phyloP scores from a whole-genome alignment of 2,797 vertebrate species.

The Anolis apletophallus region DNA sequence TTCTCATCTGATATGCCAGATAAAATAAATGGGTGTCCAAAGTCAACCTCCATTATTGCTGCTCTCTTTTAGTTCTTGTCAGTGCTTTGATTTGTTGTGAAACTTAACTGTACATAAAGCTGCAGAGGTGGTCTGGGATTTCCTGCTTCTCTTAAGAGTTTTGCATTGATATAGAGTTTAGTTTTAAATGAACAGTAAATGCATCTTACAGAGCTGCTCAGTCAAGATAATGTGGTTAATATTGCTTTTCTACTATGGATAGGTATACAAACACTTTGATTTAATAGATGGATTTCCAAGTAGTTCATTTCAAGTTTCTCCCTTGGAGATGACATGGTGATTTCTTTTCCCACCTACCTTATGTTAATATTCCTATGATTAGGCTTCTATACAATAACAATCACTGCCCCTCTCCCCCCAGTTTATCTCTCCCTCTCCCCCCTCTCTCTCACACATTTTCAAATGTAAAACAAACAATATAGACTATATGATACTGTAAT shows the following conservation, averaged over 20 bases:
- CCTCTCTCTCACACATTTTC: background rate
- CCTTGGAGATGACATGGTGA: conserved; percentile 8
- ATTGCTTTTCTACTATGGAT: conserved; percentile 45
- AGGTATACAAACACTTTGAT: conserved; percentile 47
- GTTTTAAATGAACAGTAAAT: conserved; percentile 46
- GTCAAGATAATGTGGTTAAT: conserved; percentile 46
- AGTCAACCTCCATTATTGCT: conserved; percentile 63
- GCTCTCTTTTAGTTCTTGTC: conserved; percentile 46
- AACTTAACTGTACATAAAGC: conserved; percentile 43
- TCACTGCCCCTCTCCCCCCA: background rate
- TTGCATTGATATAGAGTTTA: conserved; percentile 10
- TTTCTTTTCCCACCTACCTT: conserved; percentile 2
- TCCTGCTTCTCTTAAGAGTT: conserved; percentile 11
- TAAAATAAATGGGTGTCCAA: conserved; percentile 69
- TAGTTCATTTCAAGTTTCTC: conserved; percentile 48
- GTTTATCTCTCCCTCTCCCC: background rate
- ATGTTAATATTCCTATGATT: conserved; percentile 40
- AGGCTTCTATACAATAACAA: conserved; percentile 35
- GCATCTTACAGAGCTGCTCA: conserved; percentile 28
- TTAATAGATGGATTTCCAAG: conserved; percentile 32
- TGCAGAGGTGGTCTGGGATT: background rate
- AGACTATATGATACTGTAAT: background rate
- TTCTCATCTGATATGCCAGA: conserved; percentile 65
- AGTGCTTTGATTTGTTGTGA: conserved; percentile 54
- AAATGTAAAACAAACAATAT: conserved; percentile 2